Base-by-base conservation (phyloP, 1,140 invertebrate genomes). In the Hydropsyche tenuis region DNA sequence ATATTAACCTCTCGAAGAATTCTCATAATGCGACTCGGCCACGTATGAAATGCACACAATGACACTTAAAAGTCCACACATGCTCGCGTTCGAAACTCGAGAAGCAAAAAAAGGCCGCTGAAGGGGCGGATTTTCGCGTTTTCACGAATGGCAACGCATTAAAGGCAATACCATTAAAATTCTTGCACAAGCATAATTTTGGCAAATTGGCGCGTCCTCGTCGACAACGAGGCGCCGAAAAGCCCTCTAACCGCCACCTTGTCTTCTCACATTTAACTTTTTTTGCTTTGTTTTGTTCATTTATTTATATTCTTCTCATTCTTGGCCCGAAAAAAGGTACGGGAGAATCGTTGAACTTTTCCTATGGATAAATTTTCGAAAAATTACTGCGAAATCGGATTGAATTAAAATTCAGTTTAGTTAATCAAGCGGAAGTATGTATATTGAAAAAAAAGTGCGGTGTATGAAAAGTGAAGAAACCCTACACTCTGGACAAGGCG, bases 141-240 rank as follows among this genome's bases (percentile, higher is more conserved):
- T 53, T 18, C 48, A 53, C 48, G 48, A 18, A 53, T 53, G 48
- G 48, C n/a, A 53, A 18, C 9, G 7, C 16, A 53, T 53, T 53
- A 53, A 53, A 18, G 48, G 48, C 48, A 53, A 53, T 48, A 48
- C 48, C 48, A 53, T 53, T 53, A 53, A 53, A 53, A 53, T 53
- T 53, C 48, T 18, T 20, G 48, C 5, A 53, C n/a, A 18, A 18
- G 7, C 48, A 37, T 37, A 37, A 37, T 37, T 37, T 37, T 37
- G 30, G 30, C 48, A 53, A 53, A 53, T 53, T 53, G 48, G 48
- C 48, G 16, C 48, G n/a, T 53, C 7, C 16, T 16, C 48, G 16
- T 53, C 48, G 48, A 53, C 48, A 53, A 20, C 48, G 20, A 20
- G 16, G 48, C 48, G 4, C 30, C 30, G 30, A 37, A 37, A n/a